Conservation (phyloP, 2,888 invertebrate genomes). For the Protophormia terraenovae region DNA sequence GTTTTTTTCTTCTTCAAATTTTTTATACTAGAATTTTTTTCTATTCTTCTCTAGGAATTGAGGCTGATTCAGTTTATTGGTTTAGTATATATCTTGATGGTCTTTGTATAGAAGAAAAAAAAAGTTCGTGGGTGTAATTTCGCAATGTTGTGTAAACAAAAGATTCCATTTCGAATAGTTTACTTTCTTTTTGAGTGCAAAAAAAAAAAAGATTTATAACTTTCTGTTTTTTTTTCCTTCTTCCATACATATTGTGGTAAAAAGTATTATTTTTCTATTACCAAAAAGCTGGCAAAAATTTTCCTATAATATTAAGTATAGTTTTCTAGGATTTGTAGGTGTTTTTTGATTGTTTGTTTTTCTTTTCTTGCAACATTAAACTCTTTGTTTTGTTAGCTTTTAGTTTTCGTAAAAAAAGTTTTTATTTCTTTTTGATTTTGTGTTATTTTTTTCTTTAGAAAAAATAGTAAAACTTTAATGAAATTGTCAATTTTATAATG, state of each 20-base stretch:
- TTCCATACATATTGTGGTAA: conserved; percentile 45
- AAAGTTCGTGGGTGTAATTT: conserved; percentile 52
- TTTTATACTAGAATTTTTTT: conserved; percentile 27
- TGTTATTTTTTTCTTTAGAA: conserved; percentile 16
- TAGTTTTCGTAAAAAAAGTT: conserved; percentile 30
- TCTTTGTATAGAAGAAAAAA: conserved; percentile 13
- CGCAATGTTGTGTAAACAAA: conserved; percentile 53
- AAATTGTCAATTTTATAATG: conserved; percentile 67
- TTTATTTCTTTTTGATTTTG: conserved; percentile 43
- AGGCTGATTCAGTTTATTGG: conserved; percentile 63
- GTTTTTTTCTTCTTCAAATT: conserved; percentile 39
- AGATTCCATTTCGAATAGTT: conserved; percentile 54
- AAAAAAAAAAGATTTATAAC: conserved; percentile 56
- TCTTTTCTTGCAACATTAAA: conserved; percentile 37
- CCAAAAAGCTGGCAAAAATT: conserved; percentile 41
- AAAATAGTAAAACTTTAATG: conserved; percentile 57
- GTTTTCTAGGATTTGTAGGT: conserved; percentile 35
- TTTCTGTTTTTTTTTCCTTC: no score
- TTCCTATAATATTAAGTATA: background rate
- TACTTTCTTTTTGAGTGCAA: background rate
- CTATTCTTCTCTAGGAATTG: conserved; percentile 27
- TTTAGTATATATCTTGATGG: conserved; percentile 45
- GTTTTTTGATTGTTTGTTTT: conserved; percentile 27
- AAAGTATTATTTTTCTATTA: conserved; percentile 62
- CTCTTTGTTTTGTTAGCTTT: conserved; percentile 28